Evolutionary conservation across 2,888 invertebrate species (phyloP).

Genomic region (Apamea epomidion): DNA sequence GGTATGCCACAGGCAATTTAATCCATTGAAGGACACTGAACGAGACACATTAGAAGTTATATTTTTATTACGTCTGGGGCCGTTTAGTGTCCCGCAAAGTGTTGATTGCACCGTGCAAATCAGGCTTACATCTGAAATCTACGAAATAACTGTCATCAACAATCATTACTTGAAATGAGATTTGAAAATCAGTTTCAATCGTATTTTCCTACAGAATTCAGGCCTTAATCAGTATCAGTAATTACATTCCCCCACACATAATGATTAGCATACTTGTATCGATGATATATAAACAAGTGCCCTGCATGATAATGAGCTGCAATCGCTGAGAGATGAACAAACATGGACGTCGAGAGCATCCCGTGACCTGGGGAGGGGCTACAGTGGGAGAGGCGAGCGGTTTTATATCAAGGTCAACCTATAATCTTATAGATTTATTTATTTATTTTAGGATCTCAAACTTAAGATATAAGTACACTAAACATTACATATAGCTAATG

Average conservation of each 20-base stretch:
- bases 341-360: constrained; percentile 40
- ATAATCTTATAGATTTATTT: too few relatives aligned
- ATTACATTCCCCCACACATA: background rate
- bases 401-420: background rate
- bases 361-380: constrained; percentile 16
- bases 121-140: background rate
- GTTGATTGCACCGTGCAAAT: background rate
- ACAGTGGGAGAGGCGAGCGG: constrained; percentile 19
- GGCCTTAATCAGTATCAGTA: background rate
- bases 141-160: background rate
- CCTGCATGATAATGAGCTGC: constrained; percentile 13
- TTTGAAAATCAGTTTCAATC: constrained; percentile 1
- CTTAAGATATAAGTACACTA: too few relatives aligned
- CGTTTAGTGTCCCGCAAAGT: too few relatives aligned
- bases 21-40: too few relatives aligned
- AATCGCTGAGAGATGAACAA: constrained; percentile 59
- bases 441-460: too few relatives aligned
- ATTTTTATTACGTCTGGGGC: too few relatives aligned
- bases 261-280: background rate
- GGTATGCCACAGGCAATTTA: too few relatives aligned
- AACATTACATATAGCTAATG: too few relatives aligned
- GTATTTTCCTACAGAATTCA: background rate
- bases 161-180: background rate
- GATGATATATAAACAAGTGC: constrained; percentile 33
- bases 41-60: too few relatives aligned